These are phyloP conservation scores for Folsomia candida DNA, from an alignment of 2,888 invertebrate species.

Conservation along the genomic window DNA sequence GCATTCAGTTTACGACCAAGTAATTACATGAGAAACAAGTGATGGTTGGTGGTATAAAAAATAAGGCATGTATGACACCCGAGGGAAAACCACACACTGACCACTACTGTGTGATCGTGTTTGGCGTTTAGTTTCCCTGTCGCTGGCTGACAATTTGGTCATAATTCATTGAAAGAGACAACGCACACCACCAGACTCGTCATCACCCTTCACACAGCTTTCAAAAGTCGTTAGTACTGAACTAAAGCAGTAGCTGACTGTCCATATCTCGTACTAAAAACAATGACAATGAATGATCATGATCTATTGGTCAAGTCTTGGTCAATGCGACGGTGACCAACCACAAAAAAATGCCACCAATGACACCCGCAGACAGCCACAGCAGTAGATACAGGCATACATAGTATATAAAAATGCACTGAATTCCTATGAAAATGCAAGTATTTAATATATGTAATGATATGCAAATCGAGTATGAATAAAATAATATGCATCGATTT, in stretches of 20 bases:
- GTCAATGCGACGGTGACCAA: too few relatives aligned
- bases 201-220: background rate
- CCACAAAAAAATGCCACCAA: too few relatives aligned
- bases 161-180: background rate
- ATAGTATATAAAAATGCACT: too few relatives aligned
- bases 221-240: background rate
- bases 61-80: background rate
- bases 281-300: too few relatives aligned
- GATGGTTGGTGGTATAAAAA: background rate
- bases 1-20: background rate
- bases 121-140: background rate
- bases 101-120: too few relatives aligned
- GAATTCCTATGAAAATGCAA: too few relatives aligned
- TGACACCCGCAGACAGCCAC: too few relatives aligned
- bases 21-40: background rate
- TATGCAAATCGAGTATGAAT: too few relatives aligned
- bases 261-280: too few relatives aligned
- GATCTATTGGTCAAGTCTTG: too few relatives aligned
- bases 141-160: background rate
- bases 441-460: background rate
- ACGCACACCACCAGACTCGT: background rate
- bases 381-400: background rate
- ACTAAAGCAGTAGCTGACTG: background rate
- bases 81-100: background rate
- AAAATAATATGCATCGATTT: background rate